Evolutionary conservation across 2,797 vertebrate species (phyloP), one percentile per base, ranked within the genome.

Genomic region (Cyprinella venusta): DNA sequence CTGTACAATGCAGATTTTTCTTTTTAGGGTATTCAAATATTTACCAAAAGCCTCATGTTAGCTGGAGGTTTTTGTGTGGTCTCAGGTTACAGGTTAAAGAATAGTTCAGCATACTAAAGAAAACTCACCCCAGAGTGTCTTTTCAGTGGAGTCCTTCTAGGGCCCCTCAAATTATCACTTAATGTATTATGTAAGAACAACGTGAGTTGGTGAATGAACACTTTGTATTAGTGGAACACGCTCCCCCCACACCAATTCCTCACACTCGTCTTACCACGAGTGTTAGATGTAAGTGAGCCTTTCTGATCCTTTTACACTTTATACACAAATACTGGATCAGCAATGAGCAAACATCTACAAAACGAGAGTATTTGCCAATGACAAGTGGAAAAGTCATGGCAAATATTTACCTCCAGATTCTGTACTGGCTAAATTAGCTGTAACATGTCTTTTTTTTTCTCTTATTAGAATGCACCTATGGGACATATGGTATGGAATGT

Each of bases 401-500:
- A 30, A 45, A 21, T 48, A 24, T 54, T 59, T 75, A 54, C 30
- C 10, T 33, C 33, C 40, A 21, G 54, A 59, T 70, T 10, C 26
- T 48, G 40, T 33, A 61, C 36, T 50, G 16, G 33, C 52, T 68
- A 56, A 56, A 65, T 40, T 0, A 21, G 38, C 30, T 18, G 24
- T 84, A 48, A 84, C 33, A 18, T 9, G 38, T 48, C 18, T 33
- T 16, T 52, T 83, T 21, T 16, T 16, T 1, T 8, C 50, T 18
- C 64, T 36, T 42, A 81, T 82, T 93, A 99, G 98, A 99, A 40
- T 99, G 98, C 86, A 92, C 92, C 5, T 99, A 95, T 1, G 98
- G 98, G 82, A 98, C 96, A 70, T 97, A 96, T 0, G 98, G 98
- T 67, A 87, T 97, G 52, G 98, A 97, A 84, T 99, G 98, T 91